Percentiles rank a stretch among this genome's conserved stretches.
These are phyloP conservation scores for Apodemia duryi DNA, from an alignment of 2,888 invertebrate species.

Conservation along the genomic window DNA sequence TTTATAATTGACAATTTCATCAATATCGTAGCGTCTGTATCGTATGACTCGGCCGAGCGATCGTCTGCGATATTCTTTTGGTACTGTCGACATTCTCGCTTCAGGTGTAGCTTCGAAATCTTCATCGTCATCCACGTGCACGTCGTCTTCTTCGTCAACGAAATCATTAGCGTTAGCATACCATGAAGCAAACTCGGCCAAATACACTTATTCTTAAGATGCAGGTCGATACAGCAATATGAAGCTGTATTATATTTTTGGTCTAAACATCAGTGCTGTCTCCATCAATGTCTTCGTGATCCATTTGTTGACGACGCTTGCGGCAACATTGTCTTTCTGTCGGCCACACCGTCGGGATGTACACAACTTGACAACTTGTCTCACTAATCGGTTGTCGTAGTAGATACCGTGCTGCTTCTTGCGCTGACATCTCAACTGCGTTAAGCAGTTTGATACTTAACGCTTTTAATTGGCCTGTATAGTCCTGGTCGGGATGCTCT, in stretches of 20 bases:
- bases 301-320: constrained; percentile 33
- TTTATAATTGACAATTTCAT: constrained; percentile 40
- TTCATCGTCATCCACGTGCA: constrained; percentile 37
- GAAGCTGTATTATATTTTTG: constrained; percentile 50
- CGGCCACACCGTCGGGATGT: constrained; percentile 15
- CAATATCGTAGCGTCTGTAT: constrained; percentile 45
- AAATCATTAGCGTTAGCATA: constrained; percentile 39
- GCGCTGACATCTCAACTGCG: constrained; percentile 42
- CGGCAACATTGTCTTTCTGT: too few species aligned
- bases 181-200: constrained; percentile 47
- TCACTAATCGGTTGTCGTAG: constrained; percentile 33
- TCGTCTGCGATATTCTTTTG: constrained; percentile 38
- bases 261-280: constrained; percentile 50
- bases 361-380: constrained; percentile 27
- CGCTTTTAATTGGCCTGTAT: constrained; percentile 27
- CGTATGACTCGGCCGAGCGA: constrained; percentile 39
- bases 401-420: constrained; percentile 44
- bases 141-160: constrained; percentile 40
- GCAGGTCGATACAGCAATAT: too few species aligned
- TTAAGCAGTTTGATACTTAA: constrained; percentile 39
- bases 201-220: constrained; percentile 39
- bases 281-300: constrained; percentile 40
- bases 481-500: constrained; percentile 31
- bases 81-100: constrained; percentile 31
- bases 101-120: constrained; percentile 23